A percentile compares a stretch with the other conserved stretches of the same genome.
Evolutionary conservation across 2,797 vertebrate genomes (phyloP).

Genomic region (Heliangelus exortis): DNA sequence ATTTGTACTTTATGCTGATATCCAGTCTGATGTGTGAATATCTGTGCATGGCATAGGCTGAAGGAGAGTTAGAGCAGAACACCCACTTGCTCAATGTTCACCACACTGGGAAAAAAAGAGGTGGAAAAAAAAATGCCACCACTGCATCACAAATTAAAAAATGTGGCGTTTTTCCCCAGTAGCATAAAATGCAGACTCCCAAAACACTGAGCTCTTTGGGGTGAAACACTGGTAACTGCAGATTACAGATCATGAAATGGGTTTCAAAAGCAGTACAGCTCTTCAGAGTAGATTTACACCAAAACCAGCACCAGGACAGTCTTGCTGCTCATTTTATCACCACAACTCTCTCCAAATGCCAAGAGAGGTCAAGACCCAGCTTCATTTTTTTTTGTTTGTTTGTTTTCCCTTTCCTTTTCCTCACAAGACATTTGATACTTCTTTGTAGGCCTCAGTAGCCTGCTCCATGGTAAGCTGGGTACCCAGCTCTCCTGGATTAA

Average conservation of each 20-base stretch:
- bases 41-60: background rate
- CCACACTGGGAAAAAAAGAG: background rate
- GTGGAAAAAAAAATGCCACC: background rate
- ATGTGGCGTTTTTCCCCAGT: rapidly evolving
- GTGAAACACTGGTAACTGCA: background rate
- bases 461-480: background rate
- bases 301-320: rapidly evolving
- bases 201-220: background rate
- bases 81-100: background rate
- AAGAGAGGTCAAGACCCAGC: background rate
- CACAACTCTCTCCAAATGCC: background rate
- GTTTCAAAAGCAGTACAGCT: background rate
- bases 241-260: background rate
- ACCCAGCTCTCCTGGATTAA: background rate
- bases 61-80: background rate
- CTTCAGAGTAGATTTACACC: background rate
- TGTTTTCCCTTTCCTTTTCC: too few species aligned
- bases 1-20: background rate
- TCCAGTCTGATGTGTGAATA: rapidly evolving
- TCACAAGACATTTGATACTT: background rate
- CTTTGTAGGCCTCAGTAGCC: background rate
- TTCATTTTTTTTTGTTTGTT: background rate
- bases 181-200: background rate
- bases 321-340: background rate
- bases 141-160: rapidly evolving